Evolutionary conservation across 2,888 invertebrate genomes (phyloP).

Genomic region (Limnephilus marmoratus): DNA sequence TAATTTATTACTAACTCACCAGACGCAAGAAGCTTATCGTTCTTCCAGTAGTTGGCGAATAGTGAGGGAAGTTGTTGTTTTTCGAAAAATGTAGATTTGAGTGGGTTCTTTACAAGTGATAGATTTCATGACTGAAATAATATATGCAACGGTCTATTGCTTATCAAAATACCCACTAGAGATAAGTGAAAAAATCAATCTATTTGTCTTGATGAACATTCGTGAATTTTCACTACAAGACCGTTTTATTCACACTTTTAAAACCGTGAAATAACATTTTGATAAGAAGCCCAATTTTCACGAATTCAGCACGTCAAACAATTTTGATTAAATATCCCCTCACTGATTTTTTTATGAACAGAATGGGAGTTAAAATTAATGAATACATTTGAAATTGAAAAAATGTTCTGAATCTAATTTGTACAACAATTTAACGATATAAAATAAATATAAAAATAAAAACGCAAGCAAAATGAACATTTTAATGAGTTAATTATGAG

Average conservation of each 20-base stretch:
- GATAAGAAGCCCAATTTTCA: not conserved
- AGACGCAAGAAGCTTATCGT: too few relatives aligned
- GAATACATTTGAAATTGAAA: not conserved
- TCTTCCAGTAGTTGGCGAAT: too few relatives aligned
- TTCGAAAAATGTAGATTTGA: too few relatives aligned
- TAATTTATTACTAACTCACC: too few relatives aligned
- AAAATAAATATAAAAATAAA: not conserved
- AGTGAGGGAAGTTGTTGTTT: too few relatives aligned
- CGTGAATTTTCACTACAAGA: not conserved
- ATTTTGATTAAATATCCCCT: not conserved
- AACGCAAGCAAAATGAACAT: not conserved
- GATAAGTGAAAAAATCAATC: not conserved
- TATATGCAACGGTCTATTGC: too few relatives aligned
- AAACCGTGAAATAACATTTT: not conserved
- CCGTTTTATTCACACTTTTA: not conserved
- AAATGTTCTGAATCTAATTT: not conserved
- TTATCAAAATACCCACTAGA: too few relatives aligned
- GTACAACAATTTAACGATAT: not conserved
- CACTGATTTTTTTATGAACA: not conserved
- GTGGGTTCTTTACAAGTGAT: too few relatives aligned
- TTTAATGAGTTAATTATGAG: not conserved
- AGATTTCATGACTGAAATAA: too few relatives aligned
- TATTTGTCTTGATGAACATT: not conserved
- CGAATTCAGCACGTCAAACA: not conserved
- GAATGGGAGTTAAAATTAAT: not conserved